phyloP scores from a whole-genome alignment of 2,113 vertebrate species.

The Callionymus lyra region DNA sequence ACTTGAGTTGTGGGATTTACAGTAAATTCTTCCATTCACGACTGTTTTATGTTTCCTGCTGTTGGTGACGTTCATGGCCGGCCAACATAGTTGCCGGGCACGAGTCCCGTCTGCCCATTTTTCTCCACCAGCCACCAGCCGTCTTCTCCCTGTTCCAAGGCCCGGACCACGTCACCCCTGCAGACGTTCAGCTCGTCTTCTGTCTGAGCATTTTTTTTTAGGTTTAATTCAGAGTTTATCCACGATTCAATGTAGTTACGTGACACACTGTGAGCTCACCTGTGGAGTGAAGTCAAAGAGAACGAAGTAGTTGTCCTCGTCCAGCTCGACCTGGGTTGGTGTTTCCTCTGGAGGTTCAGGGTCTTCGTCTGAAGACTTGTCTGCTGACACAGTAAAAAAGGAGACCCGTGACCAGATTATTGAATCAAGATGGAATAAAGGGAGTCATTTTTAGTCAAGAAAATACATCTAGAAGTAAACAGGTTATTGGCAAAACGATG shows the following conservation, averaged over 20 bases:
- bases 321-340: not conserved
- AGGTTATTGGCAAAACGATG: no score
- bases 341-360: conserved; percentile 48
- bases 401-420: conserved; percentile 1
- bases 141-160: conserved; percentile 72
- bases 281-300: conserved; percentile 44
- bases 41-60: no score
- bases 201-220: conserved; percentile 59
- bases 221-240: not conserved
- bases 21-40: no score
- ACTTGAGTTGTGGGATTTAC: no score
- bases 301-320: conserved; percentile 36
- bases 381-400: conserved; percentile 16
- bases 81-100: conserved; percentile 83
- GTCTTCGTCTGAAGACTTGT: conserved; percentile 23
- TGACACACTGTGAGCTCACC: conserved; percentile 25
- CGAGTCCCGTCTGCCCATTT: conserved; percentile 73
- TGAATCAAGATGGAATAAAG: no score
- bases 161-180: conserved; percentile 72
- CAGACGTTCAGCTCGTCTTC: conserved; percentile 78
- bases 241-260: not conserved
- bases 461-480: no score
- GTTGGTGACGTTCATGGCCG: conserved; percentile 58
- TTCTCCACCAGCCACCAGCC: conserved; percentile 86
- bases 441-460: no score